Conservation (phyloP, 2,888 invertebrate genomes). For the Noctua pronuba region DNA sequence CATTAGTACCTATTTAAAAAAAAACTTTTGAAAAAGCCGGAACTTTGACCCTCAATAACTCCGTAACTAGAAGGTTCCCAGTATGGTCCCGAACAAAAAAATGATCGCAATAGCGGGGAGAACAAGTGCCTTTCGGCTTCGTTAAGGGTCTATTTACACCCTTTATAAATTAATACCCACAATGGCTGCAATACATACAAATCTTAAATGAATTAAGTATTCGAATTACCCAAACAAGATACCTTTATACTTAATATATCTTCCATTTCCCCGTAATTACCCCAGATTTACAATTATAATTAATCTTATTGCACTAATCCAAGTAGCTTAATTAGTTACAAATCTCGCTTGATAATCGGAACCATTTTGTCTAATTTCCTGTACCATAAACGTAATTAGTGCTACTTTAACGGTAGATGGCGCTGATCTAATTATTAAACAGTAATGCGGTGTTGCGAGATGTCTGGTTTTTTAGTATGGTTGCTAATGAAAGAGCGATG, state of each 20-base stretch:
- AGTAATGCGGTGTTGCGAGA: constrained; percentile 8
- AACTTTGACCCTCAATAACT: too few relatives aligned
- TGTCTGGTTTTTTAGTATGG: not conserved
- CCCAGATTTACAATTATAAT: constrained; percentile 47
- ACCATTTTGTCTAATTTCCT: constrained; percentile 60
- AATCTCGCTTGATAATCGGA: constrained; percentile 43
- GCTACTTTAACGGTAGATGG: constrained; percentile 55
- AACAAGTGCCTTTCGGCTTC: too few relatives aligned
- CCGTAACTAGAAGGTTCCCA: too few relatives aligned
- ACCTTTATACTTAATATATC: constrained; percentile 34
- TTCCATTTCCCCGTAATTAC: constrained; percentile 39
- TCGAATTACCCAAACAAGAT: constrained; percentile 26
- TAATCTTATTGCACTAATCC: constrained; percentile 43
- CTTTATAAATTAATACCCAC: too few relatives aligned
- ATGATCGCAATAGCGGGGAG: too few relatives aligned
- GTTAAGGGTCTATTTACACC: too few relatives aligned
- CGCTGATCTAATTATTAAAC: constrained; percentile 36
- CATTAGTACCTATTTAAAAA: too few relatives aligned
- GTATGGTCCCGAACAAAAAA: too few relatives aligned
- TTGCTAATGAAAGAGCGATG: not conserved
- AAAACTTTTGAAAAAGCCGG: too few relatives aligned
- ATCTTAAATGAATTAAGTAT: constrained; percentile 21
- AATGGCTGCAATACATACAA: too few relatives aligned
- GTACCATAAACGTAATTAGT: constrained; percentile 45
- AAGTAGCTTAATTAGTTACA: constrained; percentile 33